Base-by-base conservation (phyloP, 1,140 invertebrate genomes). In the Vanessa atalanta region DNA sequence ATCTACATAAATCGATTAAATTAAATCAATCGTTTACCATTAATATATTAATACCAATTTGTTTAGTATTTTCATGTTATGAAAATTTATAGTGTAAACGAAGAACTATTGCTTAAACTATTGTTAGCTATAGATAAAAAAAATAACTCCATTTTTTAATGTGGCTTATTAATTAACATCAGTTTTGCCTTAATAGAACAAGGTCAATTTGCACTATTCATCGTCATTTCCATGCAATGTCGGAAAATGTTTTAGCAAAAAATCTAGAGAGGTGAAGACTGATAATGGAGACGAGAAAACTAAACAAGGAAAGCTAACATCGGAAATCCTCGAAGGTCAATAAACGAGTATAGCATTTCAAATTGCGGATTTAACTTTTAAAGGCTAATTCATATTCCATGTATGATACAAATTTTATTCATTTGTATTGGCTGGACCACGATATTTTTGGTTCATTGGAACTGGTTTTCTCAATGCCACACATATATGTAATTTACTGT, bases 261-360 rank as follows among this genome's bases (percentile, higher is more conserved):
- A 55, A 37, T 55, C 23, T 23, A 55, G 14, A 68, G 66, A 69
- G 16, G 57, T 69, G 37, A 57, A 47, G 9, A 60, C 11, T 37
- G n/a, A 53, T 26, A 64, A 16, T 47, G 76, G 82, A 83, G 71
- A 77, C 66, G 77, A 73, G 61, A 70, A 77, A 79, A 64, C 57
- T 83, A 79, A 82, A 83, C 76, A 81, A 83, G 83, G 79, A 81
- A 81, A 82, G 77, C 72, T 80, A 78, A 80, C 73, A 79, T 81
- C 77, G 79, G 75, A 85, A 82, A 81, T 79, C 68, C 72, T 61
- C 71, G 79, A 82, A 83, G 78, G 76, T 82, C 73, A 75, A 77
- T 65, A 65, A 55, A 55, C 48, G 63, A 47, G 51, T 69, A 43
- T 47, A 57, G 53, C 51, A 69, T 47, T 57, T 57, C 31, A n/a